Percentiles rank a stretch among this genome's conserved stretches.
phyloP scores from a whole-genome alignment of 2,888 invertebrate genomes.

The Agapetus fuscipes region DNA sequence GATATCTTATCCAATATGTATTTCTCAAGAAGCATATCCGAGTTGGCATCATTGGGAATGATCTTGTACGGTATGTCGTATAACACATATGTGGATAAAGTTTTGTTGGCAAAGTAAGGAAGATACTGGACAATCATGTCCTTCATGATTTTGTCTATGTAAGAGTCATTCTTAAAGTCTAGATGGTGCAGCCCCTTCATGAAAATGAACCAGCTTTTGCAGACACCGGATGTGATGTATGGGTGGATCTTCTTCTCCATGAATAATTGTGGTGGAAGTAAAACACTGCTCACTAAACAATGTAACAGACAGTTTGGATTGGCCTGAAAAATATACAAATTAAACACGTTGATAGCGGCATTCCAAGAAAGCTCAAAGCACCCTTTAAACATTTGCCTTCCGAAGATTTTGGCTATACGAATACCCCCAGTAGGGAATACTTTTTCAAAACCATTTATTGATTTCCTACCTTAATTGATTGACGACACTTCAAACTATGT shows the following conservation, averaged over 20 bases:
- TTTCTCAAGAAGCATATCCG: slow-evolving; percentile 15
- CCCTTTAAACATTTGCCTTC: too few relatives aligned
- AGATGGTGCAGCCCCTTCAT: slow-evolving; percentile 32
- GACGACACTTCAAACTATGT: too few relatives aligned
- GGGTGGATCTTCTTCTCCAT: slow-evolving; percentile 30
- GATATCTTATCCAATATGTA: slow-evolving; percentile 22
- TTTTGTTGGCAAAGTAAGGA: slow-evolving; percentile 24
- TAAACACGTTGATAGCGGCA: too few relatives aligned
- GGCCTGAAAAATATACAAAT: slow-evolving; percentile 20
- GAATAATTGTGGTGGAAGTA: slow-evolving; percentile 32
- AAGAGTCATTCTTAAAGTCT: slow-evolving; percentile 28
- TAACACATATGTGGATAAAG: slow-evolving; percentile 10
- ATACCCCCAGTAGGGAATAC: too few relatives aligned
- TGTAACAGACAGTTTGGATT: slow-evolving; percentile 29
- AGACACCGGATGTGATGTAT: slow-evolving; percentile 29
- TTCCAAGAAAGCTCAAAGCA: too few relatives aligned
- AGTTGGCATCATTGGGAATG: slow-evolving; percentile 16
- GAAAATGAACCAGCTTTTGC: slow-evolving; percentile 34
- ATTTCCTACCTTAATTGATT: too few relatives aligned
- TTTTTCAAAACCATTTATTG: too few relatives aligned
- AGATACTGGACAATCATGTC: slow-evolving; percentile 29
- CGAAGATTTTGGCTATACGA: too few relatives aligned
- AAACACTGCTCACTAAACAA: slow-evolving; percentile 29
- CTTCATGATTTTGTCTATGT: slow-evolving; percentile 30
- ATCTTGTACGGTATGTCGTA: slow-evolving; percentile 16